Evolutionary conservation across 1,140 invertebrate species (phyloP).

Genomic region (Heliconius himera): DNA sequence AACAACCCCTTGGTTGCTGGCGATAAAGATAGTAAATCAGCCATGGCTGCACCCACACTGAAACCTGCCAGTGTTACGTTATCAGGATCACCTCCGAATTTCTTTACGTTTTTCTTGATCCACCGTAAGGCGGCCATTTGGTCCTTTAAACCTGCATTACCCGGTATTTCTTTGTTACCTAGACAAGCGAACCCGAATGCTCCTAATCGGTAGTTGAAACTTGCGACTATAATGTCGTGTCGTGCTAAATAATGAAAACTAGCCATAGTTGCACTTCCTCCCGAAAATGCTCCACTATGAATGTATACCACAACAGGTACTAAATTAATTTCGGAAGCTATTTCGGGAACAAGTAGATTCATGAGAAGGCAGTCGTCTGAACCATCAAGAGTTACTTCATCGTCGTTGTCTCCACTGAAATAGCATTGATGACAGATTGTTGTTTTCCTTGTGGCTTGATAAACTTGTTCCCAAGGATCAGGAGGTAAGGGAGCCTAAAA

Average conservation of each 20-base stretch:
- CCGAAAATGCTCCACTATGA: slow-evolving; percentile 71
- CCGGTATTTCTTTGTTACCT: slow-evolving; percentile 81
- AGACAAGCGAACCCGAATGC: slow-evolving; percentile 83
- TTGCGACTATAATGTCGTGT: slow-evolving; percentile 64
- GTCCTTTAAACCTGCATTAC: slow-evolving; percentile 85
- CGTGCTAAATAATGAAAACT: slow-evolving; percentile 59
- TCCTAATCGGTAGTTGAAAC: slow-evolving; percentile 72
- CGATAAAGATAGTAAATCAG: slow-evolving; percentile 63
- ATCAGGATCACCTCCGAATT: slow-evolving; percentile 86
- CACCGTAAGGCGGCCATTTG: slow-evolving; percentile 78
- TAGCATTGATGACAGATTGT: slow-evolving; percentile 65
- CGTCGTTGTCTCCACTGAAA: slow-evolving; percentile 53
- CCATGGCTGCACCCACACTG: slow-evolving; percentile 80
- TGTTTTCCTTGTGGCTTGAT: slow-evolving; percentile 47
- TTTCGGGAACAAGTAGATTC: slow-evolving; percentile 59
- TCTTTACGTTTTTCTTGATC: slow-evolving; percentile 84
- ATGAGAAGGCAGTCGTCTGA: slow-evolving; percentile 66
- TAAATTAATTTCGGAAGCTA: slow-evolving; percentile 59
- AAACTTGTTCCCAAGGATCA: slow-evolving; percentile 54
- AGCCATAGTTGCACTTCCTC: slow-evolving; percentile 68
- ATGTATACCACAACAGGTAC: slow-evolving; percentile 71
- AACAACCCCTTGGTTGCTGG: slow-evolving; percentile 63
- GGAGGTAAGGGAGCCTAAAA: slow-evolving; percentile 68
- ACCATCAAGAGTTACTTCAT: slow-evolving; percentile 55
- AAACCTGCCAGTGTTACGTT: slow-evolving; percentile 84